A percentile compares a stretch with the other conserved stretches of the same genome.
phyloP scores from a whole-genome alignment of 2,113 vertebrate species.

The Aegypius monachus region DNA sequence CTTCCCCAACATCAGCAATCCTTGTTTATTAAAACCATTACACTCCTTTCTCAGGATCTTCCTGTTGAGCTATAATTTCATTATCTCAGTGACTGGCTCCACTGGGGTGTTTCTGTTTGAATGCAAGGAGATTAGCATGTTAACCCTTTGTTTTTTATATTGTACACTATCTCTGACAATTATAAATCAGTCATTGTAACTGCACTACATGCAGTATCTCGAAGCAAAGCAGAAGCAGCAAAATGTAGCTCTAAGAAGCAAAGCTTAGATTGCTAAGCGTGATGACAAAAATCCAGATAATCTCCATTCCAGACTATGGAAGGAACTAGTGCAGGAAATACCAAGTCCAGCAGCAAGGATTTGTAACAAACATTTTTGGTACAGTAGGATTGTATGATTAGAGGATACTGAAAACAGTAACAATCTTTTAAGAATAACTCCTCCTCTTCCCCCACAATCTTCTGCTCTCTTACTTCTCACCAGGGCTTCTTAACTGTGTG shows the following conservation, averaged over 20 bases:
- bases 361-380: not conserved
- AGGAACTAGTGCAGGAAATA: not conserved
- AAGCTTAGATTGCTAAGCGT: not conserved
- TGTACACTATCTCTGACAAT: not conserved
- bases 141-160: constrained; percentile 35
- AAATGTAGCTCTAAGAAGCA: not conserved
- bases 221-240: not conserved
- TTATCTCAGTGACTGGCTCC: constrained; percentile 37
- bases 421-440: not conserved
- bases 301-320: not conserved
- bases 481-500: not conserved
- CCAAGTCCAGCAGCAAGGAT: not conserved
- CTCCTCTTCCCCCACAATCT: accelerated
- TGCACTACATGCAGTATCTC: not conserved
- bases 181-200: not conserved
- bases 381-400: not conserved
- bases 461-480: not conserved
- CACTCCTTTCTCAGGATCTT: constrained; percentile 24
- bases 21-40: constrained; percentile 31
- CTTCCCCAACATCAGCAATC: not conserved
- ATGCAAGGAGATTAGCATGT: constrained; percentile 15
- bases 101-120: constrained; percentile 9
- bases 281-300: not conserved
- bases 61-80: constrained; percentile 42
- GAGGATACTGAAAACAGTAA: not conserved